phyloP scores from a whole-genome alignment of 2,888 invertebrate genomes.

The Athalia cordata region DNA sequence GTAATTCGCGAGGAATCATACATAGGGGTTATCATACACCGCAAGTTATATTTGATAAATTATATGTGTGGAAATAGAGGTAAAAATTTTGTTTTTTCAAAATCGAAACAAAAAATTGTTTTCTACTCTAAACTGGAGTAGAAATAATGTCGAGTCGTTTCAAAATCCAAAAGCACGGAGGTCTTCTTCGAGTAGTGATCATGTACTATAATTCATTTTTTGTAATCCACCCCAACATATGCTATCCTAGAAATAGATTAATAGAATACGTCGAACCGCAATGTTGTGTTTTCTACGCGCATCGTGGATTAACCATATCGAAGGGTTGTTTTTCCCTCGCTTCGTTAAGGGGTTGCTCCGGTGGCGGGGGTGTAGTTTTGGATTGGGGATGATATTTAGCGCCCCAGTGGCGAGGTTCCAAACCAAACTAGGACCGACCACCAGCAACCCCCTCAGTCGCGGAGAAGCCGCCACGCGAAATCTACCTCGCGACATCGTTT shows the following conservation, averaged over 20 bases:
- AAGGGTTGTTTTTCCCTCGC: conserved; percentile 26
- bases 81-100: neutral
- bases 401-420: conserved; percentile 62
- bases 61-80: neutral
- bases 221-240: too few relatives aligned
- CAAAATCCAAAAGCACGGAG: too few relatives aligned
- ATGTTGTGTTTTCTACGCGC: too few relatives aligned
- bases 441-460: conserved; percentile 65
- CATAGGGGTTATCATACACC: too few relatives aligned
- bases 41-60: too few relatives aligned
- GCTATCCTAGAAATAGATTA: too few relatives aligned
- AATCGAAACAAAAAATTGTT: neutral
- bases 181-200: too few relatives aligned
- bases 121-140: neutral
- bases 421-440: conserved; percentile 63
- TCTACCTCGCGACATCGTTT: conserved; percentile 48
- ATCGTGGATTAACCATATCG: too few relatives aligned
- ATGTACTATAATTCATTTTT: too few relatives aligned
- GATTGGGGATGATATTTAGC: conserved; percentile 55
- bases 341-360: conserved; percentile 31
- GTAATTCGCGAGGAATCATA: too few relatives aligned
- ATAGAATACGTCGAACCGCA: too few relatives aligned
- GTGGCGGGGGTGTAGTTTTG: conserved; percentile 47
- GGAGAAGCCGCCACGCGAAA: conserved; percentile 65
- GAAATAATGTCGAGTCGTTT: neutral